A percentile compares a stretch with the other conserved stretches of the same genome.
Conservation (phyloP, 2,888 invertebrate species). For the Cephus pulcher region DNA sequence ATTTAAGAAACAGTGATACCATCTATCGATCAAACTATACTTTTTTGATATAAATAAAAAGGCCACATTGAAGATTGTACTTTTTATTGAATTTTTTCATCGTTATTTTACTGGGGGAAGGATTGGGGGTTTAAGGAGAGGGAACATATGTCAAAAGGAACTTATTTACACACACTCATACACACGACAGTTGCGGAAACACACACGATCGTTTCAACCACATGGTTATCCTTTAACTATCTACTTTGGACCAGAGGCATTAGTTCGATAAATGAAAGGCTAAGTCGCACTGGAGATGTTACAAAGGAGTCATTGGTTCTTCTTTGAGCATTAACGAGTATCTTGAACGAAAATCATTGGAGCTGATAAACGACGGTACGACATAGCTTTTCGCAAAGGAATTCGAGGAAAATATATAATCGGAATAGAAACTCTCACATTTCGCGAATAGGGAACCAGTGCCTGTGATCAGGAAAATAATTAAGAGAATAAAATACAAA, state of each 20-base stretch:
- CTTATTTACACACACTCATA: slow-evolving; percentile 59
- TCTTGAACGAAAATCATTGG: too few species aligned
- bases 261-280: slow-evolving; percentile 30
- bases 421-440: too few species aligned
- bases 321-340: too few species aligned
- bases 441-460: slow-evolving; percentile 32
- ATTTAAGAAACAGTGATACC: too few species aligned
- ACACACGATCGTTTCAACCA: slow-evolving; percentile 26
- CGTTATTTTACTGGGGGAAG: slow-evolving; percentile 41
- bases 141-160: slow-evolving; percentile 39
- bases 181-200: slow-evolving; percentile 32
- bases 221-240: slow-evolving; percentile 42
- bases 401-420: too few species aligned
- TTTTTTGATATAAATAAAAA: too few species aligned
- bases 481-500: slow-evolving; percentile 43
- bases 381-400: too few species aligned
- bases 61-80: slow-evolving; percentile 50
- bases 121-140: slow-evolving; percentile 18
- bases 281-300: too few species aligned
- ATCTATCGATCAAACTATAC: too few species aligned
- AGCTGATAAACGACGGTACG: too few species aligned
- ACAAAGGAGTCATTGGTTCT: too few species aligned
- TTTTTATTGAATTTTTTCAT: slow-evolving; percentile 62
- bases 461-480: slow-evolving; percentile 42
- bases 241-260: slow-evolving; percentile 43